These are phyloP conservation scores for Callyntrura guangdongensis DNA, from an alignment of 2,888 invertebrate genomes.

Conservation along the genomic window DNA sequence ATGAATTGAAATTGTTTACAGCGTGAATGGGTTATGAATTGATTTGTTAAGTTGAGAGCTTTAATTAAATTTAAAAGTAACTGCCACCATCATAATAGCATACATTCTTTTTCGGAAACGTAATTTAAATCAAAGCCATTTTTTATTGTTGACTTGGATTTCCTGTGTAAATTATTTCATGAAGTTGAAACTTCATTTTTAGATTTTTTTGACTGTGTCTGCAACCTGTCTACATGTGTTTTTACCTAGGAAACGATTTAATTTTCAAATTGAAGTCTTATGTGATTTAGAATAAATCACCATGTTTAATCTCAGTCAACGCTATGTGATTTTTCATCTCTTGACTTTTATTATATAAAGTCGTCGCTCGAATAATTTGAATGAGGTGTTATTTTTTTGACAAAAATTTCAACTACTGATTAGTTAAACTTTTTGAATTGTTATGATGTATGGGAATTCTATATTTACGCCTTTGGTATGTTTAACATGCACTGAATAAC, in stretches of 20 bases:
- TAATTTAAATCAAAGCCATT: slow-evolving; percentile 52
- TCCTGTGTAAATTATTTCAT: slow-evolving; percentile 67
- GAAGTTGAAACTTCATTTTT: slow-evolving; percentile 56
- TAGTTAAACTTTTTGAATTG: slow-evolving; percentile 12
- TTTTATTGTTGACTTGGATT: slow-evolving; percentile 62
- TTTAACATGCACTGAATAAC: slow-evolving; percentile 16
- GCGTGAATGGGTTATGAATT: too few species aligned
- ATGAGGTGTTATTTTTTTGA: slow-evolving; percentile 49
- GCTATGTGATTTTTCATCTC: neutral
- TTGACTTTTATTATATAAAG: slow-evolving; percentile 4
- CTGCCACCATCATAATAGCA: neutral
- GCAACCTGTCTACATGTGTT: neutral
- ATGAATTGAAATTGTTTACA: neutral
- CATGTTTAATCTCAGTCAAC: neutral
- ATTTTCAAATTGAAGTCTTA: neutral
- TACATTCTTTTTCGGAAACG: neutral
- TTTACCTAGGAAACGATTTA: slow-evolving; percentile 4
- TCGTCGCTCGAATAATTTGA: neutral
- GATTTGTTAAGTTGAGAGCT: neutral
- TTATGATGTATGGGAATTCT: neutral
- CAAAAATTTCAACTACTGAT: slow-evolving; percentile 27
- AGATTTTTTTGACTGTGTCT: neutral
- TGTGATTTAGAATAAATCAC: neutral
- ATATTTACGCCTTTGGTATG: slow-evolving; percentile 31
- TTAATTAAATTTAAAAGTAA: slow-evolving; percentile 14